Conservation (phyloP, 2,113 vertebrate genomes). For the Panthera uncia region DNA sequence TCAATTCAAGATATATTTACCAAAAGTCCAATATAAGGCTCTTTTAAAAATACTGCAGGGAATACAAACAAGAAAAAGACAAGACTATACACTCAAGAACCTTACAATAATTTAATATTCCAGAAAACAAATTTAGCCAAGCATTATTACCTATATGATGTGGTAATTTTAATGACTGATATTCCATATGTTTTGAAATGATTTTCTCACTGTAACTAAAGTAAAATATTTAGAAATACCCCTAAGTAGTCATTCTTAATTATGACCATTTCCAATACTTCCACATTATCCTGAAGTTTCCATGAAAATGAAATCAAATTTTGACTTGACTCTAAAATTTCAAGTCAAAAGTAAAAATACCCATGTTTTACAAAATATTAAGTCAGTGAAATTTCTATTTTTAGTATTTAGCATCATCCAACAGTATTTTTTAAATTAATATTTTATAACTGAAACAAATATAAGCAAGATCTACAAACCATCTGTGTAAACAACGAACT, state of each 20-base stretch:
- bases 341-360: background rate
- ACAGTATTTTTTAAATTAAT: conserved; percentile 37
- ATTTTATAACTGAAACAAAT: conserved; percentile 31
- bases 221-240: background rate
- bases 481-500: background rate
- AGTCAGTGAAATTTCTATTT: conserved; percentile 42
- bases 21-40: conserved; percentile 6
- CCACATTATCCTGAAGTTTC: background rate
- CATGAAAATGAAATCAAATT: background rate
- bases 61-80: background rate
- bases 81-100: background rate
- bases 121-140: conserved; percentile 37
- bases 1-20: conserved; percentile 50
- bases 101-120: background rate
- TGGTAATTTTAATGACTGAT: background rate
- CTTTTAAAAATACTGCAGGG: conserved; percentile 34
- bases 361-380: conserved; percentile 39
- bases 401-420: conserved; percentile 25
- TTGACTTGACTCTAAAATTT: conserved; percentile 35
- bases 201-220: conserved; percentile 6
- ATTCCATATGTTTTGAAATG: background rate
- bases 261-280: conserved; percentile 20
- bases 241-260: background rate
- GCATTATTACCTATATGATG: background rate
- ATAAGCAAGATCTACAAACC: conserved; percentile 42